Base-by-base conservation (phyloP, 2,888 invertebrate species). In the Caenorhabditis panamensis region DNA sequence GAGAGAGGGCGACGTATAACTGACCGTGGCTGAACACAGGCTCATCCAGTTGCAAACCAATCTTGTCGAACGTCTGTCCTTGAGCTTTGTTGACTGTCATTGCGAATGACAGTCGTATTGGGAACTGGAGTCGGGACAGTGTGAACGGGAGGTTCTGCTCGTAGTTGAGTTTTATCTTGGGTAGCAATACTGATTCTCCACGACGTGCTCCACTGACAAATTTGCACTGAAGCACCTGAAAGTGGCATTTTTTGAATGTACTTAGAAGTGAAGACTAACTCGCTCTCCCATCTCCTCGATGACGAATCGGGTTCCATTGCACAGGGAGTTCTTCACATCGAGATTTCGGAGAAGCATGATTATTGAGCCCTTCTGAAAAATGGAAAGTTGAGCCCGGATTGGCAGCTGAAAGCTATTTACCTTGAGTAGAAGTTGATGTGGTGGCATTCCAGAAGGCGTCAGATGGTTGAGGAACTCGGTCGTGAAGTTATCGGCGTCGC, bases 281-380 rank as follows among this genome's bases (percentile, higher is more conserved):
- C 13, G 5, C 31, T 31, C 31, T 41, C 41, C 47, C 47, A 58
- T 31, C 4, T 68, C 28, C 28, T 47, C 22, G 1, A 68, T 31
- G 0, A 59, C 22, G 0, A 71, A 62, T 22, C 71, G 16, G 1
- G 71, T 62, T 1, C 71, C 71, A 20, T 71, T 72, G 72, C 72
- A 72, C 0, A 72, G 20, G 0, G 16, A 20, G 18, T 31, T 54
- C 11, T 37, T 53, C 24, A 76, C 68, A 13, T 67, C 67, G 16
- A 76, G 22, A 18, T 68, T 68, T 4, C 76, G 31, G 16, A 76
- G 76, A 0, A 76, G 56, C 76, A 76, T 68, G 1, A 76, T 28
- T n/a, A 68, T 54, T 0, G 56, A 51, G 18, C 63, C 63, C 31
- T 36, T 69, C n/a, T n/a, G n/a, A n/a, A n/a, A n/a, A n/a, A n/a